Percentiles rank a stretch among this genome's conserved stretches.
Conservation (phyloP, 2,888 invertebrate species). For the Nomada hirtipes region DNA sequence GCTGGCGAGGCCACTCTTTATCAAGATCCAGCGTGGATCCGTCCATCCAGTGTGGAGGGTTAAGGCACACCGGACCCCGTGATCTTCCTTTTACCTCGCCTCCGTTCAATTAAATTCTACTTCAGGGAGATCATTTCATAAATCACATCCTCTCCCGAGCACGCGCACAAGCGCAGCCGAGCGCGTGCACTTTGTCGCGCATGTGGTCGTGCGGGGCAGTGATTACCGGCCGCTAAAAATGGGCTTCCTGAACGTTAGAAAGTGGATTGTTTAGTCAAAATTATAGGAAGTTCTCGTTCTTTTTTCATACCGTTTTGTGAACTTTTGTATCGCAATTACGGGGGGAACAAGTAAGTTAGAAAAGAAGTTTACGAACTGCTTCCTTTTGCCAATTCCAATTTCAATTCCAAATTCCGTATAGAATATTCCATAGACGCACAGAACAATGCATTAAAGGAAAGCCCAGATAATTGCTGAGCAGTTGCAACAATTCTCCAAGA, state of each 20-base stretch:
- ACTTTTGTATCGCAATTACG: no score
- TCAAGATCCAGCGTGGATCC: conserved; percentile 66
- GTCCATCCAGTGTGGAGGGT: conserved; percentile 45
- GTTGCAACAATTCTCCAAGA: no score
- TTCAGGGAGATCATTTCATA: conserved; percentile 75
- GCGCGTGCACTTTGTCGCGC: conserved; percentile 22
- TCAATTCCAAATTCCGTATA: no score
- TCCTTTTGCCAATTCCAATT: no score
- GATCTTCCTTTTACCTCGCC: conserved; percentile 60
- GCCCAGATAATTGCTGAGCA: not conserved
- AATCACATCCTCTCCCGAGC: conserved; percentile 69
- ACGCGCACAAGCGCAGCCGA: conserved; percentile 33
- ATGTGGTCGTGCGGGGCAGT: conserved; percentile 18
- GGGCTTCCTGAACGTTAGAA: not conserved
- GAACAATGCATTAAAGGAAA: not conserved
- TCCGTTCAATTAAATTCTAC: conserved; percentile 76
- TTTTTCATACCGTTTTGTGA: not conserved
- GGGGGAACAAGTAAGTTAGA: no score
- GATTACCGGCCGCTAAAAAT: not conserved
- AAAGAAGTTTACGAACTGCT: no score
- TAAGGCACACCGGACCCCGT: conserved; percentile 49
- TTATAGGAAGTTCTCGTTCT: not conserved
- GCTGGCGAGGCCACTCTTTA: conserved; percentile 61
- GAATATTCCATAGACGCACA: no score
- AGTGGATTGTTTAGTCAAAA: not conserved